A percentile compares a stretch with the other conserved stretches of the same genome.
phyloP scores from a whole-genome alignment of 1,140 invertebrate species.

The Papilio glaucus region DNA sequence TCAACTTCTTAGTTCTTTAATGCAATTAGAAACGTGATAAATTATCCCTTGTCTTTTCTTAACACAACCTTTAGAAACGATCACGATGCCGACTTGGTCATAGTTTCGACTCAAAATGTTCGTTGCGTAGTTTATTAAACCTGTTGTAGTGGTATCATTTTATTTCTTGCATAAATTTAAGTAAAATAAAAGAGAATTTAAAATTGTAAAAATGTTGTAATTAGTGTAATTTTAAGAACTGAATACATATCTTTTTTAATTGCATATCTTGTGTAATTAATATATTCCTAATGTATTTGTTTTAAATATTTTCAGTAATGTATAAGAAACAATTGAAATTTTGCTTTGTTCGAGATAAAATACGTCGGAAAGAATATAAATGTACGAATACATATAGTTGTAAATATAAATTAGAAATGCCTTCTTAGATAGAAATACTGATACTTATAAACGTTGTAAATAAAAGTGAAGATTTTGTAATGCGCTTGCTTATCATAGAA shows the following conservation, averaged over 20 bases:
- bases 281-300: not conserved
- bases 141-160: conserved; percentile 27
- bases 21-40: conserved; percentile 77
- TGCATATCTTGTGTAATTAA: conserved; percentile 14
- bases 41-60: conserved; percentile 64
- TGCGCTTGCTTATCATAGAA: conserved; percentile 47
- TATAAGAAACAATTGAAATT: not conserved
- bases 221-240: conserved; percentile 11
- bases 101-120: conserved; percentile 36
- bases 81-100: conserved; percentile 41
- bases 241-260: conserved; percentile 30
- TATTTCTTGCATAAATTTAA: conserved; percentile 4
- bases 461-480: conserved; percentile 58
- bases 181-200: conserved; percentile 22
- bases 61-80: conserved; percentile 46
- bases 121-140: not conserved
- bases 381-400: conserved; percentile 49
- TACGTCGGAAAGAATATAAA: conserved; percentile 40
- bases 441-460: conserved; percentile 57
- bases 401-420: conserved; percentile 73
- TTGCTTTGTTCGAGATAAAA: not conserved
- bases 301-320: not conserved
- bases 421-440: conserved; percentile 71
- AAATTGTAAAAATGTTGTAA: conserved; percentile 25
- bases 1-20: conserved; percentile 62